Base-by-base conservation (phyloP, 2,888 invertebrate species). In the Chrysotoxum bicinctum region DNA sequence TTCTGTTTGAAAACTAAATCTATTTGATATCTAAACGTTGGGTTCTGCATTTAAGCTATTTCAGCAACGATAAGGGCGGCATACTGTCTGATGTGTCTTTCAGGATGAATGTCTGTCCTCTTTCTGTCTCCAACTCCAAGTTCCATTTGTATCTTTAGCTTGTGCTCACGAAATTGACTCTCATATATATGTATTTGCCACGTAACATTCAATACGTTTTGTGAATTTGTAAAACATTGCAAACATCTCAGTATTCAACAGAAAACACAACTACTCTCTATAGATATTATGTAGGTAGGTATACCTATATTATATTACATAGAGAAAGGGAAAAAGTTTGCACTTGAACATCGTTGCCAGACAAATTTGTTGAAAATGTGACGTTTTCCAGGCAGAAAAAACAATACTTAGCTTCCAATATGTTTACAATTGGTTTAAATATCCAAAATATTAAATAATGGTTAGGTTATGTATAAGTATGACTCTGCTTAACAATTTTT, bases 21-120 rank as follows among this genome's bases (percentile, higher is more conserved):
- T 83, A 78, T 87, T 87, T 86, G 82, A 80, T 84, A 84, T 84
- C 84, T 80, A 75, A 80, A 84, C 70, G 68, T 80, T 80, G 75
- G 80, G 52, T 84, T 84, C 58, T 64, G 69, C 74, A 64, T 69
- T 79, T 84, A 78, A 79, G 78, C 45, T 58, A 74, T 80, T 72
- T 60, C 52, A 80, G 40, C 37, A 50, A 81, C 48, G 68, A 56
- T 52, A 58, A 80, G 68, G 78, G 73, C 68, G 54, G 73, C 69
- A 83, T 78, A 74, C 73, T 83, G 79, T 60, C 78, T 74, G 74
- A 84, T 84, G 79, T 64, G 60, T 40, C 40, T 60, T 30, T 16
- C 69, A 66, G 64, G 54, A 82, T 78, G 50, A 56, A 66, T 70
- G 1, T 73, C n/a, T 66, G 64, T 78, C 68, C 68, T 73, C 66